Evolutionary conservation across 2,113 vertebrate genomes (phyloP), one percentile per base, ranked within the genome.

Genomic region (Gymnogyps californianus): DNA sequence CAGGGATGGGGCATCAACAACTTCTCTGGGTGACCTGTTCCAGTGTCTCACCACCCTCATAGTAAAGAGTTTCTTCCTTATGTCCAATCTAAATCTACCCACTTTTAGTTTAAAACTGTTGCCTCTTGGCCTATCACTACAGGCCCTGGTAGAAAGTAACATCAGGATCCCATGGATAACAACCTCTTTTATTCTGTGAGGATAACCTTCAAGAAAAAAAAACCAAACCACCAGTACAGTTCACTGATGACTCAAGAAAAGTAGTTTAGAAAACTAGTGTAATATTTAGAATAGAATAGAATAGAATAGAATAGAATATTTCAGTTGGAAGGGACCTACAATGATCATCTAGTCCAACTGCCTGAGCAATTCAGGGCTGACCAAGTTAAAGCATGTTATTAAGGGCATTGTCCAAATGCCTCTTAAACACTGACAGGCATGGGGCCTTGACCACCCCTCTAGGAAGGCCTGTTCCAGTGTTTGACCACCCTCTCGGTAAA

Each of bases 21-120:
- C 8, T 34, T 51, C 29, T 15, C 57, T 66, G 51, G 16, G 11
- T 6, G 4, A 80, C 11, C 7, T 40, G 6, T 36, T 72, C 11
- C 17, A 25, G 1, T 20, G 42, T 11, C 19, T 47, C 26, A 34
- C 3, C 9, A 67, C 16, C 1, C 0, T 32, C 38, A 46, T 5
- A 40, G 22, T 4, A 15, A 54, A 46, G 21, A 29, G 5, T 18
- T 42, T 76, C 26, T 38, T 81, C 18, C 10, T 38, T 31, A 6
- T 6, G 4, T 57, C 8, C 1, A 31, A 3, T 32, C 29, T 42
- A 72, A 55, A 61, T 59, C 29, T n/a, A n/a, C 2, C 16, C 1
- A 52, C 12, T 51, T 31, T 55, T 22, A 42, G 16, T 61, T 66
- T 76, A 70, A 87, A 85, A 57, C 4, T 1, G 2, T 15, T 42